Conservation (phyloP, 2,888 invertebrate species). For the Oligia latruncula region DNA sequence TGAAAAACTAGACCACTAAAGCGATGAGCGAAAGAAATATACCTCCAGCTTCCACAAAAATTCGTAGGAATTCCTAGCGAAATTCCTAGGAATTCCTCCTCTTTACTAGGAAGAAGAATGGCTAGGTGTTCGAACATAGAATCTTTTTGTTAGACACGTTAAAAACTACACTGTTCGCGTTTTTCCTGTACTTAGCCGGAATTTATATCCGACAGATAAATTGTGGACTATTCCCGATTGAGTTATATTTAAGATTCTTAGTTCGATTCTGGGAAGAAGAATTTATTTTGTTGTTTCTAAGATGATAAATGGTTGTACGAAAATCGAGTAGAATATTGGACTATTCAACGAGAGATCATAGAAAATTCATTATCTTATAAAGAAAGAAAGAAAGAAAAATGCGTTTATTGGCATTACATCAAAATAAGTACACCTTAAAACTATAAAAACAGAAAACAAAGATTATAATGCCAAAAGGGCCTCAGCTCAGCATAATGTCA, state of each 20-base stretch:
- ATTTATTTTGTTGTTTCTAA: constrained; percentile 11
- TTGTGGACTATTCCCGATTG: constrained; percentile 58
- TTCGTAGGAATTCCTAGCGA: constrained; percentile 11
- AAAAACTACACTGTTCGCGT: constrained; percentile 52
- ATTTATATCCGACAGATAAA: constrained; percentile 63
- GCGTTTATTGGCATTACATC: too few species aligned
- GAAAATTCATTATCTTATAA: background rate
- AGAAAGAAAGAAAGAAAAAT: too few species aligned
- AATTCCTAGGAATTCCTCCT: constrained; percentile 33
- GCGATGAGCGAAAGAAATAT: constrained; percentile 10
- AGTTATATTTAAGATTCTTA: constrained; percentile 54
- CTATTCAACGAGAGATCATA: background rate
- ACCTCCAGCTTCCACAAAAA: constrained; percentile 4
- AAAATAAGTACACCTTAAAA: too few species aligned
- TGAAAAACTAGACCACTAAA: background rate
- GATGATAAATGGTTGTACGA: constrained; percentile 21
- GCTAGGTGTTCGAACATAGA: constrained; percentile 45
- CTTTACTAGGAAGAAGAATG: constrained; percentile 41
- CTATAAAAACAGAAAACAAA: too few species aligned
- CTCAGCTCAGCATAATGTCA: too few species aligned
- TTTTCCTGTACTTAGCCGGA: constrained; percentile 57
- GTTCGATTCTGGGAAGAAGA: constrained; percentile 22
- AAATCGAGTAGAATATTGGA: background rate
- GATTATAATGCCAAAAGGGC: too few species aligned
- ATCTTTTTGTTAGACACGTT: constrained; percentile 52